Conservation (phyloP, 1,140 invertebrate genomes). For the Carposina sasakii region DNA sequence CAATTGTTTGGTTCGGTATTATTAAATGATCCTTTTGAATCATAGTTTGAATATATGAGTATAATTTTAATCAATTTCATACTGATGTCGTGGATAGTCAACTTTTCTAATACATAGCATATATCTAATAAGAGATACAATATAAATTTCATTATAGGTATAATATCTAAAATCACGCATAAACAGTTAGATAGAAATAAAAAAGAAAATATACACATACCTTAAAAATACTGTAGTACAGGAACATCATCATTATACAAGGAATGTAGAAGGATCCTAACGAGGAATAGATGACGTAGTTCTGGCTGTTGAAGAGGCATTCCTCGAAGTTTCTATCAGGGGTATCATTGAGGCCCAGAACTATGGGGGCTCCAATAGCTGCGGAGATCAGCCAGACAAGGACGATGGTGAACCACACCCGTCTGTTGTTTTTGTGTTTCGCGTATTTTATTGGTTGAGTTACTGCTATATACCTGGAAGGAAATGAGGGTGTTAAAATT, state of each 20-base stretch:
- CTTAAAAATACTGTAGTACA: conserved; percentile 99
- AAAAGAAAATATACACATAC: conserved; percentile 75
- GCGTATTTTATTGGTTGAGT: conserved; percentile 99
- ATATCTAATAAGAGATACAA: too few species aligned
- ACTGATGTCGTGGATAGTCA: too few species aligned
- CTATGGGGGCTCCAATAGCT: conserved; percentile 96
- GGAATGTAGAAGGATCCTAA: conserved; percentile 99
- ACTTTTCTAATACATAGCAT: too few species aligned
- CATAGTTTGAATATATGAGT: too few species aligned
- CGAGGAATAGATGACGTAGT: conserved; percentile 98
- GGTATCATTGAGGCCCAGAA: conserved; percentile 95
- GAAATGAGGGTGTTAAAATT: conserved; percentile 12
- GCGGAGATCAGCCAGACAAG: conserved; percentile 97
- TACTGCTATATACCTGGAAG: conserved; percentile 94
- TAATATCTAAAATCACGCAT: too few species aligned
- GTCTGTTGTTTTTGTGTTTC: conserved; percentile 96
- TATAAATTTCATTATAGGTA: too few species aligned
- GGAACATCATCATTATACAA: conserved; percentile 98
- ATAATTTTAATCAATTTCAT: too few species aligned
- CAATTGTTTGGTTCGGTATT: too few species aligned
- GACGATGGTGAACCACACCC: conserved; percentile 95
- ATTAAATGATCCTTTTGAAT: too few species aligned
- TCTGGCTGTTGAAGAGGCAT: conserved; percentile 97
- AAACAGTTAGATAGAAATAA: too few species aligned
- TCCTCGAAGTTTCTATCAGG: conserved; percentile 83